Evolutionary conservation across 2,888 invertebrate species (phyloP).

Genomic region (Drosophila stalkeri): DNA sequence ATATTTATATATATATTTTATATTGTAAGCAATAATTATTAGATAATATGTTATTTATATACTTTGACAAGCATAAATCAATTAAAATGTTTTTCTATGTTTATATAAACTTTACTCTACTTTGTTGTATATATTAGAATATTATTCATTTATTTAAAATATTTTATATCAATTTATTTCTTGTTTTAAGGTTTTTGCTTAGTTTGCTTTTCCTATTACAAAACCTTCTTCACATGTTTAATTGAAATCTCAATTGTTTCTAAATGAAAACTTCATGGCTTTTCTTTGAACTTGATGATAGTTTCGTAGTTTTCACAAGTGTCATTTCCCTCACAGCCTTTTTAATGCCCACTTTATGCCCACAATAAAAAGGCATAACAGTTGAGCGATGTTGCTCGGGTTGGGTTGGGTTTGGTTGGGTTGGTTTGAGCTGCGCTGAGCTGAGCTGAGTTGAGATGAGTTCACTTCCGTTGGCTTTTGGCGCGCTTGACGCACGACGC

Average conservation of each 20-base stretch:
- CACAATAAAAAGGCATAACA: conserved; percentile 5
- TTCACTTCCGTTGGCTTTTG: conserved; percentile 2
- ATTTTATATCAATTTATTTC: too few species aligned
- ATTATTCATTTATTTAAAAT: too few species aligned
- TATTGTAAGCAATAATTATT: too few species aligned
- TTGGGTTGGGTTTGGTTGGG: background rate
- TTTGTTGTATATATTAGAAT: too few species aligned
- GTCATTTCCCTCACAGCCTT: background rate
- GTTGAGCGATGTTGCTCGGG: background rate
- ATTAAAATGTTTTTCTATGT: too few species aligned
- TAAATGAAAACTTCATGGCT: conserved; percentile 1
- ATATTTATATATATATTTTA: too few species aligned
- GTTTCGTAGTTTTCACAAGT: conserved; percentile 1
- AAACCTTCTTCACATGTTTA: background rate
- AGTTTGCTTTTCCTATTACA: background rate
- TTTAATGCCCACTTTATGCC: conserved; percentile 3
- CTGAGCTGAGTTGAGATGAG: background rate
- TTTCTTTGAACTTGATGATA: background rate
- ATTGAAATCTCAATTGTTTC: conserved; percentile 12
- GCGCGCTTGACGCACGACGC: conserved; percentile 32
- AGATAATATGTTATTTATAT: too few species aligned
- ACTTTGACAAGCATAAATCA: too few species aligned
- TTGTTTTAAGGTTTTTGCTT: background rate
- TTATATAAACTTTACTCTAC: too few species aligned
- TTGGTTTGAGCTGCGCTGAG: background rate